Base-by-base conservation (phyloP, 2,113 vertebrate species). In the Paramormyrops kingsleyae region DNA sequence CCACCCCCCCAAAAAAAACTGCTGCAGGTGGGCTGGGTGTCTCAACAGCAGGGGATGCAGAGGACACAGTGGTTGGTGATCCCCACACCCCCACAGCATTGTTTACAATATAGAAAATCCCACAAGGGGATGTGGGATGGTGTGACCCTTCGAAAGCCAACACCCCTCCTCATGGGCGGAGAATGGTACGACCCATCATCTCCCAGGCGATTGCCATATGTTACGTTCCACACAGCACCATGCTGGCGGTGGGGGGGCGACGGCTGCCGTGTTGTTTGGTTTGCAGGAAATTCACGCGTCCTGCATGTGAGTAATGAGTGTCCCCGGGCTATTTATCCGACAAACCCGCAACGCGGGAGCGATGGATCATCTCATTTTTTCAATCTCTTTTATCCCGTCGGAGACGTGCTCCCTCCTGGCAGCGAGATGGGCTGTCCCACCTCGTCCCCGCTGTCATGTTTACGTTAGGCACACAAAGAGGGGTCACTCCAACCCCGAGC, bases 151-250 rank as follows among this genome's bases (percentile, higher is more conserved):
- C 19, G 24, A 31, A 31, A 88, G 59, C n/a, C 12, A 27, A 89
- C 47, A 50, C 74, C 89, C 85, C 90, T 89, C 85, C 42, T 17
- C 10, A 13, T 44, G 46, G 39, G 5, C 15, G 35, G 27, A 47
- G n/a, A 62, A 42, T 89, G 80, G 59, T 88, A 77, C 39, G 42
- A n/a, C 49, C 74, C 86, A n/a, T 83, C 84, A 66, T 80, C 42
- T 91, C 89, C 84, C 80, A 53, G n/a, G 77, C 89, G 90, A 49
- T 88, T 35, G 52, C 88, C 92, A 93, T 91, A 89, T 92, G 90
- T 90, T 88, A 39, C 89, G 84, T 80, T 47, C 77, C 49, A 52
- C 56, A 66, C 44, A 17, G 56, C 85, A 56, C 49, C 89, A 46
- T 47, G 39, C 52, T 83, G 89, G 80, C 42, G 10, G 27, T 27